Evolutionary conservation across 2,888 invertebrate genomes (phyloP).

Genomic region (Amphipoea lucens): DNA sequence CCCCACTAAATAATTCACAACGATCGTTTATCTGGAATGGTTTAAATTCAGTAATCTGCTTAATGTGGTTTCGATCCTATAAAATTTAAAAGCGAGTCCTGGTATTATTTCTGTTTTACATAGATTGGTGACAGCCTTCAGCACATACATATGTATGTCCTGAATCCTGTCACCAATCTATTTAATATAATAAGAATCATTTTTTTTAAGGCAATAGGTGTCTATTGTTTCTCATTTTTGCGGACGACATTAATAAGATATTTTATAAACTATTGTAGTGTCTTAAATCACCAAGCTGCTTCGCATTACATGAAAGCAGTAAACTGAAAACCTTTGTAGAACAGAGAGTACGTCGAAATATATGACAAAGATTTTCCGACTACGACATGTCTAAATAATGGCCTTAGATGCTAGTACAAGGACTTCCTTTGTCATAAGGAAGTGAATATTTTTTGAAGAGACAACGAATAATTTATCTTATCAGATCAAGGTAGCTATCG

Average conservation of each 20-base stretch:
- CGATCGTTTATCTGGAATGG: slow-evolving; percentile 60
- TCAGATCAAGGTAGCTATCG: slow-evolving; percentile 57
- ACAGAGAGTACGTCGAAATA: slow-evolving; percentile 16
- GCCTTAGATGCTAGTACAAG: slow-evolving; percentile 23
- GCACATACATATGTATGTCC: too few relatives aligned
- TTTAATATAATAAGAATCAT: too few relatives aligned
- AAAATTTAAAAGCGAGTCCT: slow-evolving; percentile 55
- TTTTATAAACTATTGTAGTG: not conserved
- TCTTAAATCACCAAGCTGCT: slow-evolving; percentile 13
- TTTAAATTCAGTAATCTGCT: slow-evolving; percentile 65
- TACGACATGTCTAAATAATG: slow-evolving; percentile 40
- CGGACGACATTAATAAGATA: not conserved
- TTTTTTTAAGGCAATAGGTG: too few relatives aligned
- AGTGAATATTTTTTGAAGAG: slow-evolving; percentile 47
- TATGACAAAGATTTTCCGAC: slow-evolving; percentile 15
- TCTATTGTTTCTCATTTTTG: not conserved
- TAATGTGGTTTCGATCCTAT: slow-evolving; percentile 63
- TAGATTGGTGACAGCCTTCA: not conserved
- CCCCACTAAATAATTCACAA: slow-evolving; percentile 63
- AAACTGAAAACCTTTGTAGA: slow-evolving; percentile 1
- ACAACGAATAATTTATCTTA: slow-evolving; percentile 52
- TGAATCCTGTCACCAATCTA: too few relatives aligned
- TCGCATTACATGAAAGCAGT: slow-evolving; percentile 10
- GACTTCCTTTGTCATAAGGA: slow-evolving; percentile 37
- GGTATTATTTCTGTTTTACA: not conserved